A percentile compares a stretch with the other conserved stretches of the same genome.
Evolutionary conservation across 2,888 invertebrate genomes (phyloP).

Genomic region (Pseudococcus viburni): DNA sequence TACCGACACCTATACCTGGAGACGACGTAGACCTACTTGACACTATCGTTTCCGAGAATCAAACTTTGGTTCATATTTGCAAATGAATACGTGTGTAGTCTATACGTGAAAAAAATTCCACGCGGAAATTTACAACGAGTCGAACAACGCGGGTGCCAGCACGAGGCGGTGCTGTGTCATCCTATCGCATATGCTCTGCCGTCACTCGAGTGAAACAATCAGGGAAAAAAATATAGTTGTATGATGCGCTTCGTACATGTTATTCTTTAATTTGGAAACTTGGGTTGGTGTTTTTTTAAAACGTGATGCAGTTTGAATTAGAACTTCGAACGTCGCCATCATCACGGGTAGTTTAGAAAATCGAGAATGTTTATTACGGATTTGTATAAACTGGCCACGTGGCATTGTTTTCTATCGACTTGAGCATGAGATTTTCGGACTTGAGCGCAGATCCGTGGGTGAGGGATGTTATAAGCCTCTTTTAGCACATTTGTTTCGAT

Average conservation of each 20-base stretch:
- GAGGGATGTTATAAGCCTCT: not conserved
- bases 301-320: not conserved
- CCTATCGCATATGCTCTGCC: not conserved
- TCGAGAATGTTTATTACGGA: not conserved
- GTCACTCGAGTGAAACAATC: not conserved
- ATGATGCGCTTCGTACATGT: not conserved
- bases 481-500: not conserved
- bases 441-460: not conserved
- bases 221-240: not conserved
- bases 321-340: not conserved
- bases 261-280: conserved; percentile 22
- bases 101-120: not conserved
- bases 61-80: no score
- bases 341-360: not conserved
- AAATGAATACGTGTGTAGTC: no score
- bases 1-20: no score
- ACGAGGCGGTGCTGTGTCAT: not conserved
- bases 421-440: not conserved
- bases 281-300: conserved; percentile 2
- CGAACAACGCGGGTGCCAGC: not conserved
- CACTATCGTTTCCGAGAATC: no score
- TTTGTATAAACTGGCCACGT: not conserved
- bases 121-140: not conserved
- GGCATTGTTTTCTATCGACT: not conserved
- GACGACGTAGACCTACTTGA: no score